Base-by-base conservation (phyloP, 2,888 invertebrate species). In the Xestia xanthographa region DNA sequence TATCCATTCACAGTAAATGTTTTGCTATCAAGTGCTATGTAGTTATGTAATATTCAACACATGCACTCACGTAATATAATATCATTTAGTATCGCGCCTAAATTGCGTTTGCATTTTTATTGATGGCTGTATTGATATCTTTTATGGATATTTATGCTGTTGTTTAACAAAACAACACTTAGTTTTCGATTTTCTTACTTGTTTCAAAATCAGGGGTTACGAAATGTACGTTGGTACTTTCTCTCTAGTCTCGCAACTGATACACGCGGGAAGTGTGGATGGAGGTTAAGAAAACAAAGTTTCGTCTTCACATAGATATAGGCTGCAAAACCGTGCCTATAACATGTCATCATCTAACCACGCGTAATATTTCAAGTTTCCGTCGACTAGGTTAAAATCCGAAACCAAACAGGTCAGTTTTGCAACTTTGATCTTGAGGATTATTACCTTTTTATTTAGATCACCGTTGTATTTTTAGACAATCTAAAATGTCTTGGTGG, bases 241-340 rank as follows among this genome's bases (percentile, higher is more conserved):
- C 95, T 94, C 95, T 95, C 94, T 95, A 91, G 91, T 92, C 93
- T 93, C 92, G 92, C 92, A 92, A 93, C 92, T 93, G 92, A 94
- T 95, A 92, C 88, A 89, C 91, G 91, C 90, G 90, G 90, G 92
- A 90, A 92, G 92, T 92, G 82, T 74, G 80, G 83, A 95, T 94
- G 94, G 95, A 95, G 96, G 95, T 96, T 95, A 96, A 93, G 92
- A 95, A 93, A 96, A 96, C 95, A 96, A 92, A 92, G 92, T 94
- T 91, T 92, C 92, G 88, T 92, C 92, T 93, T 90, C 90, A 90
- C 89, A 85, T 88, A 90, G 86, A 90, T 91, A 91, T 91, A 90
- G 90, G 89, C 90, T 92, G 90, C 91, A 88, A 92, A 93, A 91
- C 88, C 88, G 84, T 89, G 53, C 80, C 63, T 74, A 85, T 85